These are phyloP conservation scores for Harpegnathos saltator DNA, from an alignment of 1,140 invertebrate species.

Conservation along the genomic window DNA sequence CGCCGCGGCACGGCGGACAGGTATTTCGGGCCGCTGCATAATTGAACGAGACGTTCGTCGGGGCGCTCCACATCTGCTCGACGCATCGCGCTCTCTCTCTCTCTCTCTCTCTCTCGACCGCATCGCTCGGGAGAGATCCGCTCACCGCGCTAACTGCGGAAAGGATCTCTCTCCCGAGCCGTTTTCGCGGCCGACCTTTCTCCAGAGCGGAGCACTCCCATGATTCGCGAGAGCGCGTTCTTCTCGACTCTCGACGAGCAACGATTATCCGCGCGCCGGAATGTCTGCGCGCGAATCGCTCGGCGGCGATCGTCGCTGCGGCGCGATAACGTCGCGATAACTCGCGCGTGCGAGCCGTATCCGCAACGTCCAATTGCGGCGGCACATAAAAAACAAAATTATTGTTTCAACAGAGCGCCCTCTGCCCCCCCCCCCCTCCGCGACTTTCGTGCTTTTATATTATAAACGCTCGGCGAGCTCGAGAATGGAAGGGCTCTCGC, in stretches of 20 bases:
- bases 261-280: neutral
- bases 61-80: slow-evolving; percentile 25
- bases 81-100: slow-evolving; percentile 18
- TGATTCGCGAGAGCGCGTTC: neutral
- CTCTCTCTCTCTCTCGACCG: too few relatives aligned
- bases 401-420: too few relatives aligned
- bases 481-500: neutral
- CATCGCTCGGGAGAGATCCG: slow-evolving; percentile 19
- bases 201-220: neutral
- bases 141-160: slow-evolving; percentile 24
- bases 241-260: neutral
- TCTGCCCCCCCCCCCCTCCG: too few relatives aligned
- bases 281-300: too few relatives aligned
- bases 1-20: slow-evolving; percentile 50
- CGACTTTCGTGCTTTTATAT: neutral
- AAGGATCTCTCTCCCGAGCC: neutral
- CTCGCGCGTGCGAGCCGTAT: too few relatives aligned
- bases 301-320: too few relatives aligned
- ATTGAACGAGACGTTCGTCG: slow-evolving; percentile 62
- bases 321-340: too few relatives aligned
- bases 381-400: too few relatives aligned
- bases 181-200: slow-evolving; percentile 2
- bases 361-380: too few relatives aligned
- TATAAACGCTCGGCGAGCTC: neutral
- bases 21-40: slow-evolving; percentile 62